Evolutionary conservation across 2,888 invertebrate species (phyloP).

Genomic region (Odontocerum albicorne): DNA sequence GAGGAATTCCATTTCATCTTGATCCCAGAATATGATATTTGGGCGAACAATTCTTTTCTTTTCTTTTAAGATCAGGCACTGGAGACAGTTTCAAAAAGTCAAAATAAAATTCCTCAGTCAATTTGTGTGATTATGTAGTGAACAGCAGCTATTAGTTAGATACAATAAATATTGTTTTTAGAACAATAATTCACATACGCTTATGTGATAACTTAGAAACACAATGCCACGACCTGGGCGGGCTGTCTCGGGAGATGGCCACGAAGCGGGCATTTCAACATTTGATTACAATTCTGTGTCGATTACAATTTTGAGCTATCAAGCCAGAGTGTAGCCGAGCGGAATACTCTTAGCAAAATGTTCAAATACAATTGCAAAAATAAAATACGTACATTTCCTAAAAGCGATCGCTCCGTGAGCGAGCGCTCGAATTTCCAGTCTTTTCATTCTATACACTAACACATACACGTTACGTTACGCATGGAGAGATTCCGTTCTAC

Average conservation of each 20-base stretch:
- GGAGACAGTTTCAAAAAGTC: no score
- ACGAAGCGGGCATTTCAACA: not conserved
- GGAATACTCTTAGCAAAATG: not conserved
- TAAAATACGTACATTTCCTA: constrained; percentile 10
- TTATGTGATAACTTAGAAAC: no score
- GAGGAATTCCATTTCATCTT: no score
- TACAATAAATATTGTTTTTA: not conserved
- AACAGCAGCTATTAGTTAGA: constrained; percentile 28
- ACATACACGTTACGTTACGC: constrained; percentile 5
- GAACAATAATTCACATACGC: constrained; percentile 9
- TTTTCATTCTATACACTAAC: constrained; percentile 22
- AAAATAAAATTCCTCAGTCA: constrained; percentile 19
- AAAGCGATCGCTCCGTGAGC: constrained; percentile 12
- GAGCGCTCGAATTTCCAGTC: constrained; percentile 30
- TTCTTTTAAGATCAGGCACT: no score
- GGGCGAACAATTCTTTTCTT: no score
- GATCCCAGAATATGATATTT: no score
- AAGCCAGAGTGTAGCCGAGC: not conserved
- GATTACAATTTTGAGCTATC: constrained; percentile 1
- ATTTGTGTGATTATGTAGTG: constrained; percentile 23
- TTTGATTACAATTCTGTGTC: constrained; percentile 7
- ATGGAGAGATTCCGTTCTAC: constrained; percentile 22
- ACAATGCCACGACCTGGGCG: not conserved
- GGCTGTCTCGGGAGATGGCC: no score
- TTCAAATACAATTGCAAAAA: constrained; percentile 1